phyloP scores from a whole-genome alignment of 2,888 invertebrate genomes.

The Chloromyia formosa region DNA sequence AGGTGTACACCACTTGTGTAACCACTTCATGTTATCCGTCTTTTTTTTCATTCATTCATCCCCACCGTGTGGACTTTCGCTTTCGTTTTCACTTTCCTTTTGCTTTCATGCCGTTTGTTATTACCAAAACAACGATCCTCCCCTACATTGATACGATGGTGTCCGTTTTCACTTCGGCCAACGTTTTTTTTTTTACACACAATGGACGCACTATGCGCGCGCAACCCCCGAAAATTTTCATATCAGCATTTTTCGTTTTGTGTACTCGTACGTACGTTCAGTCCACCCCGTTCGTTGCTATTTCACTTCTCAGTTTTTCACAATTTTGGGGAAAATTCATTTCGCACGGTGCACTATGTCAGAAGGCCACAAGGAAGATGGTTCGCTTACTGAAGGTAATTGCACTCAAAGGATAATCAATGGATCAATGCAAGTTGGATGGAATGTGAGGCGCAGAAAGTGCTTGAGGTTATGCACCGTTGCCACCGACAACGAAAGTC shows the following conservation, averaged over 20 bases:
- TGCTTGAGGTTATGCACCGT: no score
- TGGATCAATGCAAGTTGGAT: no score
- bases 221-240: constrained; percentile 36
- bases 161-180: constrained; percentile 21
- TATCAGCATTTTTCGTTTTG: constrained; percentile 10
- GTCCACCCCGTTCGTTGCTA: no score
- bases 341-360: no score
- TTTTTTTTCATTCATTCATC: constrained; percentile 34
- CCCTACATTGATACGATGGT: constrained; percentile 34
- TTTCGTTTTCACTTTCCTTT: constrained; percentile 25
- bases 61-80: constrained; percentile 29
- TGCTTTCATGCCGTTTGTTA: constrained; percentile 31
- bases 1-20: constrained; percentile 40
- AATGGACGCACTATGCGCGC: constrained; percentile 27
- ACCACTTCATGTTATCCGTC: constrained; percentile 36
- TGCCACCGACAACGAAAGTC: no score
- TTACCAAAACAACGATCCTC: constrained; percentile 41
- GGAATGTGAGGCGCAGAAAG: no score
- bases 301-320: no score
- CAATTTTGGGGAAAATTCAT: no score
- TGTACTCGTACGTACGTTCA: no score
- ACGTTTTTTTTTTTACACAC: not conserved
- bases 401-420: no score
- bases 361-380: no score
- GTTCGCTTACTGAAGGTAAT: no score